Evolutionary conservation across 35 echinoderm and acorn worm species (phyloP).

Genomic region (Amphiura filiformis): DNA sequence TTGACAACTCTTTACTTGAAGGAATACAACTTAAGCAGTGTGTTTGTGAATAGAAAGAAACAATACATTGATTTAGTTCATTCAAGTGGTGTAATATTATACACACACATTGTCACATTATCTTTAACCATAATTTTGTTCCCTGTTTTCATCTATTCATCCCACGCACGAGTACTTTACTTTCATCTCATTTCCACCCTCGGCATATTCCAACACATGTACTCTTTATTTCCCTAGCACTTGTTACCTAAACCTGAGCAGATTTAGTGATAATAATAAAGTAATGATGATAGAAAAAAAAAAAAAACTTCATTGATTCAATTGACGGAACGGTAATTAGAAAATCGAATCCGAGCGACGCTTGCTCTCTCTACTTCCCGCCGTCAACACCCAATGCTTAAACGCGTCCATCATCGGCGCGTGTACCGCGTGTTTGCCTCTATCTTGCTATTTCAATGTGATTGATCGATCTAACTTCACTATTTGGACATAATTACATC

Average conservation of each 20-base stretch:
- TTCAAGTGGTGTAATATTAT: neutral
- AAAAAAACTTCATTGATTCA: neutral
- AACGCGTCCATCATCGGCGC: conserved; percentile 5
- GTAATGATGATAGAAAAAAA: too few relatives aligned
- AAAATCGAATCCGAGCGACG: neutral
- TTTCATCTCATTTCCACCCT: neutral
- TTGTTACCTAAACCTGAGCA: neutral
- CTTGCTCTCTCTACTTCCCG: neutral
- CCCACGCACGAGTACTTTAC: neutral
- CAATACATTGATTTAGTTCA: neutral
- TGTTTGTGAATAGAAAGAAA: neutral
- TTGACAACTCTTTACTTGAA: neutral
- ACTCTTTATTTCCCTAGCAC: neutral
- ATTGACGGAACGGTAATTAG: conserved; percentile 1
- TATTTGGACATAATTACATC: neutral
- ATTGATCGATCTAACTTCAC: neutral
- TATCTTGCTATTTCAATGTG: neutral
- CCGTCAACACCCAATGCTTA: neutral
- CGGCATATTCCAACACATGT: neutral
- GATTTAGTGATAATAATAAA: too few relatives aligned
- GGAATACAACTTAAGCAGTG: neutral
- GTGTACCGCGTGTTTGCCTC: neutral
- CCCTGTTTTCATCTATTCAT: neutral
- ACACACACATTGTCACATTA: neutral
- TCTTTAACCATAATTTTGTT: neutral